Conservation (phyloP, 2,888 invertebrate species). For the Phortica okadai region DNA sequence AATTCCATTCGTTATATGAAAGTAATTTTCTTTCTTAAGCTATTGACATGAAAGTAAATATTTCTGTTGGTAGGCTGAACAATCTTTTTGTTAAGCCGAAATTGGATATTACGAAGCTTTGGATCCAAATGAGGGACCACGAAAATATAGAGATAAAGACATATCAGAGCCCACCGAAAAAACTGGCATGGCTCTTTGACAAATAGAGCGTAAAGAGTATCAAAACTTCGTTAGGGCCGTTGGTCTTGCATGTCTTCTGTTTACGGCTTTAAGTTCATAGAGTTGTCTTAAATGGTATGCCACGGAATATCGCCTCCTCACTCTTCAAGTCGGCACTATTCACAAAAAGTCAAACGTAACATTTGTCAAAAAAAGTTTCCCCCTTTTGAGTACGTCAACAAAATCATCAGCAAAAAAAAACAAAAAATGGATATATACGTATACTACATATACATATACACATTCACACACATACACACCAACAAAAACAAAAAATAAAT, state of each 20-base stretch:
- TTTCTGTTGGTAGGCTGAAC: no score
- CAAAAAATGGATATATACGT: conserved; percentile 9
- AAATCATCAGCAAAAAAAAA: conserved; percentile 63
- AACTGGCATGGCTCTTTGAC: no score
- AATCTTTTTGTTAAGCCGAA: no score
- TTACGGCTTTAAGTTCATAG: neutral
- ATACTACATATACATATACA: neutral
- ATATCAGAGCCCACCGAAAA: no score
- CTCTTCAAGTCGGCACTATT: neutral
- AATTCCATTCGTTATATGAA: no score
- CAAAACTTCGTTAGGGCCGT: no score
- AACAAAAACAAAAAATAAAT: conserved; percentile 34
- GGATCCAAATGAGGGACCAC: no score
- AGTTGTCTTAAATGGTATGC: neutral
- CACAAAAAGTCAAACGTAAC: conserved; percentile 13
- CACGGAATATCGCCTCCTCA: neutral
- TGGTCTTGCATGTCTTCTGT: neutral
- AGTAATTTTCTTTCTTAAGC: no score
- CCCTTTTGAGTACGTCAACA: conserved; percentile 61
- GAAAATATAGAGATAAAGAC: no score
- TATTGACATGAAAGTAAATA: no score
- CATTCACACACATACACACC: conserved; percentile 48
- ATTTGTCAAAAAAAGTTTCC: conserved; percentile 21
- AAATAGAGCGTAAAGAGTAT: no score
- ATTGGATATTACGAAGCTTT: no score